phyloP scores from a whole-genome alignment of 2,113 vertebrate species.

The Brachirus orientalis region DNA sequence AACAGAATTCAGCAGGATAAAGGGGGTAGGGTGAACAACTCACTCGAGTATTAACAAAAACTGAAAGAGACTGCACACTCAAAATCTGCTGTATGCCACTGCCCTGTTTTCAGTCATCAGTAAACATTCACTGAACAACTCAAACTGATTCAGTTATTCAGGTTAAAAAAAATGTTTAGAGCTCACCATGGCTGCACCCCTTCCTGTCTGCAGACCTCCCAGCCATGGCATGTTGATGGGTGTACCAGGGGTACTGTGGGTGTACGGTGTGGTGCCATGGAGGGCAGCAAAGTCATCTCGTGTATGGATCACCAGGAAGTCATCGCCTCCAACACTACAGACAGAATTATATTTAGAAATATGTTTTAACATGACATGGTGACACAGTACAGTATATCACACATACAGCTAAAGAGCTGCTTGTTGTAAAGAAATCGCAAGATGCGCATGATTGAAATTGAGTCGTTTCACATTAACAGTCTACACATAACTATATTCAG shows the following conservation, averaged over 20 bases:
- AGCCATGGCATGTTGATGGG: constrained; percentile 99
- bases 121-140: neutral
- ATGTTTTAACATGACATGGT: neutral
- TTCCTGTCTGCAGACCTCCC: constrained; percentile 92
- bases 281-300: constrained; percentile 88
- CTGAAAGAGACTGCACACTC: neutral
- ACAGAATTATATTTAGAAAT: neutral
- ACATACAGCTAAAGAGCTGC: neutral
- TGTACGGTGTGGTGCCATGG: constrained; percentile 95
- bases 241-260: constrained; percentile 93
- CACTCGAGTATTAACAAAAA: neutral
- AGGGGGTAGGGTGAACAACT: neutral
- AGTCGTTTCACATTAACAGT: too few species aligned
- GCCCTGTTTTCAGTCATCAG: too few species aligned
- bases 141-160: neutral
- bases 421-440: neutral
- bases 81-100: neutral
- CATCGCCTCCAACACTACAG: constrained; percentile 83
- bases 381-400: neutral
- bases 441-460: neutral
- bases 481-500: too few species aligned
- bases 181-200: constrained; percentile 95
- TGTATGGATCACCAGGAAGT: constrained; percentile 93
- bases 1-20: neutral
- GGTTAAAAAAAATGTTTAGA: neutral